Evolutionary conservation across 2,888 invertebrate genomes (phyloP), one percentile per base, ranked within the genome.

Genomic region (Meta bourneti): DNA sequence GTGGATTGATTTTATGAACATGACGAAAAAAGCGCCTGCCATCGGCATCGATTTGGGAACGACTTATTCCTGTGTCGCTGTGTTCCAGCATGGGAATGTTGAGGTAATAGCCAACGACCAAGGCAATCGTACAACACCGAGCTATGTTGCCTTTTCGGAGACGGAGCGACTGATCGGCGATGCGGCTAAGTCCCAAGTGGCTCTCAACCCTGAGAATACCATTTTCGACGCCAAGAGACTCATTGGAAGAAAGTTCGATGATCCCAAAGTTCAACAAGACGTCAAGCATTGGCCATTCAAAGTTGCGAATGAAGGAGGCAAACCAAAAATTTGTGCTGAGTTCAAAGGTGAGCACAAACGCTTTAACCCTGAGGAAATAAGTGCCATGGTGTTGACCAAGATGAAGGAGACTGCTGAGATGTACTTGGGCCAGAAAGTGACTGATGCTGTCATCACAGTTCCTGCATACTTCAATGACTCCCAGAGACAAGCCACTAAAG

Each of bases 41-140:
- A 93, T 93, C 81, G 98, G 98, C 96, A 98, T 98, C 95, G 98
- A 98, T 95, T 96, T 98, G 94, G 98, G 98, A 86, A 98, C 98
- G 85, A 98, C 97, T 16, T 98, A 97, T 95, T 98, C 97, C 87
- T 97, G 97, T 94, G 97, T 97, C 83, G 97, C 97, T 78, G 97
- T 97, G 34, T 97, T 97, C 95, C 97, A 97, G 94, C 96, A 97
- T 94, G 97, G 97, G 87, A 97, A 97, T 95, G 97, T 97, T 94
- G 97, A 97, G 95, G 97, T 97, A 93, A 97, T 97, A 71, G 97
- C 97, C 93, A 97, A 97, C 94, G 97, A 97, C 94, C 97, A 97
- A 94, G 97, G 97, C 51, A 97, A 97, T 94, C 95, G 97, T 86
- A 97, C 97, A n/a, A 97, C 97, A 8, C 97, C 97, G 0, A 97